Base-by-base conservation (phyloP, 2,888 invertebrate species). In the Drosophila affinis region DNA sequence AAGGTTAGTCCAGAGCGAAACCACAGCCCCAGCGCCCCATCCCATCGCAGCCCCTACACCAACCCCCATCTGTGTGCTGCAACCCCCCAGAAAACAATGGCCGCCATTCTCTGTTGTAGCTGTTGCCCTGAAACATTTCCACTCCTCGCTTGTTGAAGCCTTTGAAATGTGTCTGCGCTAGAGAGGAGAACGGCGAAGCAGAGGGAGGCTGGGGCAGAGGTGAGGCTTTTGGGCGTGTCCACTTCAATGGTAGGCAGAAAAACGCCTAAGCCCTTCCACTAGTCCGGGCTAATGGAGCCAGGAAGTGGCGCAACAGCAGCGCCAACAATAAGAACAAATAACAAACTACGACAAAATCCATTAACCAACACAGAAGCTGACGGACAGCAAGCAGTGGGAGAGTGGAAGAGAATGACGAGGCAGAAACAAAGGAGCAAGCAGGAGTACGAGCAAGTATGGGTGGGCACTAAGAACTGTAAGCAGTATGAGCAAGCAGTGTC, bases 201-300 rank as follows among this genome's bases (percentile, higher is more conserved):
- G 29, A 9, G 29, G 2, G 32, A 24, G 45, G 56, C 44, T 32
- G 12, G 10, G 21, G 39, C 39, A 39, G 39, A 39, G 39, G 39
- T 39, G 14, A 73, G 49, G 18, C 14, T 46, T 52, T 75, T 60
- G 78, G 81, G 87, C 67, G 87, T 88, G 76, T 78, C 85, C 78
- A 76, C 89, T 88, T 84, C 59, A 87, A 74, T 78, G 73, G 68
- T 75, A 39, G 78, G 84, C 81, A 75, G 71, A 47, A 65, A 67
- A 58, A 49, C 29, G 60, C 60, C 79, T 78, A 80, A 80, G 86
- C 86, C 86, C 79, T 81, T 70, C 14, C 70, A 72, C 71, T 72
- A 59, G 70, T 55, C 67, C 54, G 53, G 51, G 76, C 81, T 84
- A 80, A 83, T 87, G 81, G 72, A 82, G 88, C 69, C 71, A 72